Base-by-base conservation (phyloP, 35 echinoderm and acorn worm genomes). In the Stichopus chloronotus region DNA sequence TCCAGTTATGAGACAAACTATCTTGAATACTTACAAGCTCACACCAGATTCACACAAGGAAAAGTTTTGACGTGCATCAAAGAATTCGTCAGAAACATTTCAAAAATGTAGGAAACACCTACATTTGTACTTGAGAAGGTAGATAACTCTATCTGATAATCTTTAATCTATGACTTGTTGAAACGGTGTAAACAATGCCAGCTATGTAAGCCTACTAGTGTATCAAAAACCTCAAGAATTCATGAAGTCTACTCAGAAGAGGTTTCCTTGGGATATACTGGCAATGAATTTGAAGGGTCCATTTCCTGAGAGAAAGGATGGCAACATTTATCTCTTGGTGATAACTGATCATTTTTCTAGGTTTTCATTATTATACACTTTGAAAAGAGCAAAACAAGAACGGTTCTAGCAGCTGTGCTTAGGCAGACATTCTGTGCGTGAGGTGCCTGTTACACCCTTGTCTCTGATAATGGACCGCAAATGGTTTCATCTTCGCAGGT, bases 201-300 rank as follows among this genome's bases (percentile, higher is more conserved):
- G 68, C 7, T 91, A 9, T 16, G 19, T n/a, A 91, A 91, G 24
- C 88, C 88, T n/a, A n/a, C n/a, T n/a, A 53, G 65, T 91, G 8
- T 91, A 91, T 77, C 65, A 91, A 77, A 91, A 91, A 76, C 88
- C 88, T 16, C 7, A 8, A n/a, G 88, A 69, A 22, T 91, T 20
- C 17, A 91, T 91, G 88, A 10, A 53, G 25, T 91, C 88, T 10
- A 91, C 88, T 19, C 0, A 14, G 8, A 91, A 69, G 19, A 19
- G 16, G 9, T 56, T 55, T 30, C 88, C 65, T 77, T 91, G 88
- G 88, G 88, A 91, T 24, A n/a, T 91, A 25, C 4, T 91, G 10
- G 88, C 88, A 24, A 76, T 91, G 88, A 69, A 91, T n/a, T 12
- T 91, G 5, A 57, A 77, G 10, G 69, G 88, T 55, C 63, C 88